phyloP scores from a whole-genome alignment of 2,113 vertebrate species.

The Ascaphus truei region DNA sequence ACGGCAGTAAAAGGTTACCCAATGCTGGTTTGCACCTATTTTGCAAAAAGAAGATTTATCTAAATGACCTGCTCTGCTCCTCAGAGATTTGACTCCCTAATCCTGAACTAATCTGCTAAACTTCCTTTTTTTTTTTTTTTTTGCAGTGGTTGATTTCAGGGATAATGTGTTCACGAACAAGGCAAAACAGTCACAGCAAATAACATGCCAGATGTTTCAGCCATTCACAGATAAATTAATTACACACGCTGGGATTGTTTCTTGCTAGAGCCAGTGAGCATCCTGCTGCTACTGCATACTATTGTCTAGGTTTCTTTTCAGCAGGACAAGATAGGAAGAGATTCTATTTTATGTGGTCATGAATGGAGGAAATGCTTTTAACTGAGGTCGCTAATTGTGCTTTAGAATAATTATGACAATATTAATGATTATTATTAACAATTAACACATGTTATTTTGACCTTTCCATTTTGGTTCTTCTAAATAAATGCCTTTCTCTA shows the following conservation, averaged over 20 bases:
- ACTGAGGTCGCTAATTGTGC: constrained; percentile 34
- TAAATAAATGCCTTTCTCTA: constrained; percentile 1
- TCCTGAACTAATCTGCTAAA: constrained; percentile 13
- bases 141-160: neutral
- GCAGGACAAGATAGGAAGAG: constrained; percentile 1
- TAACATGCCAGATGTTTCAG: constrained; percentile 23
- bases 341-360: neutral
- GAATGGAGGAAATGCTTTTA: constrained; percentile 29
- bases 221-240: constrained; percentile 19
- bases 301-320: constrained; percentile 16
- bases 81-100: neutral
- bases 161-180: neutral
- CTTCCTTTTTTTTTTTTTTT: neutral
- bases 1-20: too few relatives aligned
- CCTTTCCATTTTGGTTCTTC: neutral
- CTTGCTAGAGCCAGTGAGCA: neutral
- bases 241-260: constrained; percentile 12
- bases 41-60: neutral
- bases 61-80: neutral
- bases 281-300: neutral
- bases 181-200: neutral
- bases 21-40: too few relatives aligned
- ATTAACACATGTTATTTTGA: constrained; percentile 22
- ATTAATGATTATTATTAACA: constrained; percentile 28
- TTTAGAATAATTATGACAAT: constrained; percentile 27